These are phyloP conservation scores for Helicolenus hilgendorfi DNA, from an alignment of 2,797 vertebrate species.

Conservation along the genomic window DNA sequence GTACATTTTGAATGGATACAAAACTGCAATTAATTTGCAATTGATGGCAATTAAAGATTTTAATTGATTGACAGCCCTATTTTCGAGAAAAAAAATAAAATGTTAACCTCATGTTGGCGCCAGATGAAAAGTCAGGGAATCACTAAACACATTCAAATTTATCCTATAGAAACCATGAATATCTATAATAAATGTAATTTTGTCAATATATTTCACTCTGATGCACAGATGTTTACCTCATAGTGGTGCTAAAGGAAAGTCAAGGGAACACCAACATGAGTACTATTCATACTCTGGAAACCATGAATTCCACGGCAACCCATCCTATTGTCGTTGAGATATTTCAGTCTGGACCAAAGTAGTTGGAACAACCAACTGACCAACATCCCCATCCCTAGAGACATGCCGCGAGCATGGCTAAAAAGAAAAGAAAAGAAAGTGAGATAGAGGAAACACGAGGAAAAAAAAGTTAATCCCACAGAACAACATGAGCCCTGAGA, in stretches of 20 bases:
- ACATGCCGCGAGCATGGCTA: background rate
- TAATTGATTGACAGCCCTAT: too few species aligned
- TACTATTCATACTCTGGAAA: background rate
- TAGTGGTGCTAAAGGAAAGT: background rate
- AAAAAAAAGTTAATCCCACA: slow-evolving; percentile 19
- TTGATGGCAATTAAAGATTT: too few species aligned
- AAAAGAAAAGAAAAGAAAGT: background rate
- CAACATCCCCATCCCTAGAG: background rate
- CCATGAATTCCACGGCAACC: too few species aligned
- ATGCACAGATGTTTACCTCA: background rate
- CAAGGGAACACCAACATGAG: background rate
- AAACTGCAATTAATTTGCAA: too few species aligned
- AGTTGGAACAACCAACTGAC: background rate
- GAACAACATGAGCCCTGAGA: slow-evolving; percentile 44
- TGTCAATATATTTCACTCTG: background rate
- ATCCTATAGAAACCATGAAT: background rate
- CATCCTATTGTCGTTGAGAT: background rate
- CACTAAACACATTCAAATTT: background rate
- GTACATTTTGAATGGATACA: too few species aligned
- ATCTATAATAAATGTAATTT: background rate
- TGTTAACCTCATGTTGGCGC: background rate
- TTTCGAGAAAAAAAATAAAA: background rate
- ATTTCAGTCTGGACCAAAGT: background rate
- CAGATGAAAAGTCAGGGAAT: background rate
- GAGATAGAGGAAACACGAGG: background rate